Base-by-base conservation (phyloP, 2,797 vertebrate species). In the Cottoperca gobio region DNA sequence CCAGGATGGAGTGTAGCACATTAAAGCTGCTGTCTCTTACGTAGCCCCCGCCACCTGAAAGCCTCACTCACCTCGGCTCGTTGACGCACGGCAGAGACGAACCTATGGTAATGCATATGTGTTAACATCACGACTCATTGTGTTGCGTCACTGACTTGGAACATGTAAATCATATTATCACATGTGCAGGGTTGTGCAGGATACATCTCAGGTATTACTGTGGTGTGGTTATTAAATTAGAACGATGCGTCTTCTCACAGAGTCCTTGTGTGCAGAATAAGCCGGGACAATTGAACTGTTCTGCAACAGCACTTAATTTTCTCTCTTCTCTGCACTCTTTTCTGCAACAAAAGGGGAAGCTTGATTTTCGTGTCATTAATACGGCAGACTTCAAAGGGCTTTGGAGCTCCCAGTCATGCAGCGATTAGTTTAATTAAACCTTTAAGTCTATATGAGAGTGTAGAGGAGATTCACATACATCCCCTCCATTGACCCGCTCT, bases 351-450 rank as follows among this genome's bases (percentile, higher is more conserved):
- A 86, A 82, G 76, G 61, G 50, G 62, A 72, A 63, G 76, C 76
- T 79, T 69, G 85, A 92, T 92, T 91, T n/a, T 86, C 39, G 68
- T 81, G 82, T 89, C 90, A 92, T 89, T 92, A 93, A 90, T 84
- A 88, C 83, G 19, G 74, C 39, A 11, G 73, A 84, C 82, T 90
- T 94, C 92, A 93, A 91, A 93, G 88, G 70, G 78, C 86, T 90
- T 83, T 67, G 78, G 88, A 88, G 86, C 76, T 77, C 55, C 12
- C 54, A 91, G 86, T 93, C 84, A 91, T 85, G 82, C 80, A 71
- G 86, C 60, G 88, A 93, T 92, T 92, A 91, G 90, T 93, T 93
- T 91, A 91, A 94, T 95, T 93, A 93, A 93, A 93, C 85, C 82
- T 88, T 62, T 78, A 82, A 89, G 87, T 90, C 89, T 65, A 48